Percentiles rank a stretch among this genome's conserved stretches.
phyloP scores from a whole-genome alignment of 2,888 invertebrate species.

The Drosophila kanekoi region DNA sequence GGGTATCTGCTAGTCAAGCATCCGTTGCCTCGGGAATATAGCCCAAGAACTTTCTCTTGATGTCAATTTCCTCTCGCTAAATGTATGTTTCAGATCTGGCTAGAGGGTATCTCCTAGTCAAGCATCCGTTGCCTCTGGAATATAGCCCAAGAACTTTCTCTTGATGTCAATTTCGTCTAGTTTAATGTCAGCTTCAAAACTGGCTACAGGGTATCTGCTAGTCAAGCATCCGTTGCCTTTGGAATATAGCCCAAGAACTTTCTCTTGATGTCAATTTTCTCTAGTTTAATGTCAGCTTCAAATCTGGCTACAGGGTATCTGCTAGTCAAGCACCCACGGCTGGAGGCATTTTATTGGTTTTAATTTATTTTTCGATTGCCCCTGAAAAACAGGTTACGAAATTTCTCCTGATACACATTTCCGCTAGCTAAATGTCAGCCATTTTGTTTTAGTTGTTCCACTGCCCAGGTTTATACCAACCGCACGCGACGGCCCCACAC shows the following conservation, averaged over 20 bases:
- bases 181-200: neutral
- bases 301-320: constrained; percentile 7
- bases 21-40: no score
- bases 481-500: neutral
- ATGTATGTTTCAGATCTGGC: neutral
- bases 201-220: constrained; percentile 2
- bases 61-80: no score
- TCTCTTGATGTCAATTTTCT: no score
- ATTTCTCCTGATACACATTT: constrained; percentile 26
- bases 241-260: no score
- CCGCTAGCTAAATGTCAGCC: constrained; percentile 33
- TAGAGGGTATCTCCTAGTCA: no score
- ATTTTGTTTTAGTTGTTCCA: constrained; percentile 37
- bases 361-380: constrained; percentile 10
- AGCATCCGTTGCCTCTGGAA: no score
- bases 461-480: constrained; percentile 11
- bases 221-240: no score
- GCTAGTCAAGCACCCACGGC: neutral
- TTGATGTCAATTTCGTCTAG: no score
- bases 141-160: no score
- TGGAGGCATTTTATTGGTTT: neutral
- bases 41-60: no score
- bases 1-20: no score
- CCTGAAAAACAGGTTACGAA: constrained; percentile 9
- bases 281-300: no score